Evolutionary conservation across 2,797 vertebrate species (phyloP).

Genomic region (Mormyrus proboscirostris): DNA sequence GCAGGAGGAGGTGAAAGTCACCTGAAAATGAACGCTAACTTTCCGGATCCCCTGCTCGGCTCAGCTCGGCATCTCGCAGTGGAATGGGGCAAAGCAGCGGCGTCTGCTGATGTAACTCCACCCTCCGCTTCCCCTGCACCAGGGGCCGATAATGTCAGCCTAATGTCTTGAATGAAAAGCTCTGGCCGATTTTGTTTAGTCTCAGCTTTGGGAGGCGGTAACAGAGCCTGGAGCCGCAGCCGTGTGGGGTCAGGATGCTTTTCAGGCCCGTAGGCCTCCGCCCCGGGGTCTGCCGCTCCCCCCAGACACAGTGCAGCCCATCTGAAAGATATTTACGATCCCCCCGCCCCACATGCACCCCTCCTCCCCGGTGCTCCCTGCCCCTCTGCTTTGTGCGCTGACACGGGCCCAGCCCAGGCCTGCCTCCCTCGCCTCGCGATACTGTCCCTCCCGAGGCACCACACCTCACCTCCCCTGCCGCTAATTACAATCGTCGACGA

Average conservation of each 20-base stretch:
- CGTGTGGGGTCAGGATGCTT: constrained; percentile 44
- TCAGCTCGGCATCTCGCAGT: neutral
- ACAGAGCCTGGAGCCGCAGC: constrained; percentile 59
- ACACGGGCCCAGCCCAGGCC: neutral
- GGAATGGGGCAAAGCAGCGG: neutral
- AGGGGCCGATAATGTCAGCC: constrained; percentile 19
- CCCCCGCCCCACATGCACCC: neutral
- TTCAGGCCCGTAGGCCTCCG: constrained; percentile 42
- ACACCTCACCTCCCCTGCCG: neutral
- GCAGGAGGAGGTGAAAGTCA: neutral
- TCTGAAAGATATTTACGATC: constrained; percentile 45
- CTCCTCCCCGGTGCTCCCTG: neutral
- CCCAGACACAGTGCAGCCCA: constrained; percentile 40
- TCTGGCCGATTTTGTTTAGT: constrained; percentile 59
- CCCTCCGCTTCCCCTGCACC: constrained; percentile 14
- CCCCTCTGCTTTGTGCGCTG: neutral
- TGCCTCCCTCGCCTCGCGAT: neutral
- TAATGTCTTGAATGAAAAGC: constrained; percentile 31
- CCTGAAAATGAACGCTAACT: neutral
- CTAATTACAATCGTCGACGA: constrained; percentile 14
- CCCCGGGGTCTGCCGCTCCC: constrained; percentile 15
- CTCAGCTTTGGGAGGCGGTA: constrained; percentile 54
- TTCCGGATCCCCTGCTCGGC: neutral
- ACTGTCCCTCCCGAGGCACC: neutral
- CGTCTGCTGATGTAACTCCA: neutral